Conservation (phyloP, 2,113 vertebrate genomes). For the Strix uralensis region DNA sequence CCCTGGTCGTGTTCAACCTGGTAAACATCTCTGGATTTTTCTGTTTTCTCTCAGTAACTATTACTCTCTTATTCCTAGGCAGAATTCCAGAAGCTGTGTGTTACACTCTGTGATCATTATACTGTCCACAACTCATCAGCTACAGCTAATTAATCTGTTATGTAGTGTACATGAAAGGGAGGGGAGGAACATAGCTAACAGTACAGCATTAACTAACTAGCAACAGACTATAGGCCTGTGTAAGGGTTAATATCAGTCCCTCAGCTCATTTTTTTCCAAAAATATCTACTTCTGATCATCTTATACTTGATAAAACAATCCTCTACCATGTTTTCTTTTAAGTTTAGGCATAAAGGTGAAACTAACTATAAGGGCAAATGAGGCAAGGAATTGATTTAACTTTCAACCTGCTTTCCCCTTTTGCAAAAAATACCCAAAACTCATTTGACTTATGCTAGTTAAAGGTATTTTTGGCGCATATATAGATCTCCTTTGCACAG, state of each 20-base stretch:
- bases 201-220: background rate
- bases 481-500: background rate
- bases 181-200: background rate
- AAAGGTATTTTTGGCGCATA: background rate
- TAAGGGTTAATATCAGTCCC: background rate
- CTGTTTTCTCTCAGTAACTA: background rate
- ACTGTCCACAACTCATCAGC: conserved; percentile 12
- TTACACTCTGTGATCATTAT: background rate
- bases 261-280: background rate
- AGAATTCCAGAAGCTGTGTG: background rate
- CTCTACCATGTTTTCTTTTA: background rate
- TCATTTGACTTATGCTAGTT: background rate
- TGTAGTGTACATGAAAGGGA: background rate
- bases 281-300: background rate
- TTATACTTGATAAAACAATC: background rate
- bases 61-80: background rate
- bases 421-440: background rate
- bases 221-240: background rate
- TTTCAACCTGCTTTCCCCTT: background rate
- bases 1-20: background rate
- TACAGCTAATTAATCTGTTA: conserved; percentile 31
- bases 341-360: background rate
- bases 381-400: background rate
- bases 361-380: background rate
- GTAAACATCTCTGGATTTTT: background rate